Evolutionary conservation across 2,113 vertebrate species (phyloP), one percentile per base, ranked within the genome.

Genomic region (Diglossa brunneiventris): DNA sequence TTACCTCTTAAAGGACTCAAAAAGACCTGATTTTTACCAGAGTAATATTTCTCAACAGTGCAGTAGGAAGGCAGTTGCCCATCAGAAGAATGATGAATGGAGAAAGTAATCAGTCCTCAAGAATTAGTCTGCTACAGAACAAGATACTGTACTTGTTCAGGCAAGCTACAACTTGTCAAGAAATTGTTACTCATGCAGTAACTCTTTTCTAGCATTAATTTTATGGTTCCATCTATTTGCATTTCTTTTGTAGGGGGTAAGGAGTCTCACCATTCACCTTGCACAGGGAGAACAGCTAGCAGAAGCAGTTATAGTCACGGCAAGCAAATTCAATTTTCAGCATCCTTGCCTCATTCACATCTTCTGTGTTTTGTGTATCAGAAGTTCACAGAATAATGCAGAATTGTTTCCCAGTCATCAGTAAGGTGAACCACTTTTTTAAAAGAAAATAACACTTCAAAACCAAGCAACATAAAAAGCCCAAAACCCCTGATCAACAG

Each of bases 271-370:
- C 12, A 2, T 50, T 83, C 17, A 44, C 14, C 15, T 56, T 79
- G 37, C 22, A 9, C 0, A 0, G 5, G 27, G 44, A 27, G 8
- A 55, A 61, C 9, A 24, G 52, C 23, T 20, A 26, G 9, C 15
- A 55, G 18, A 42, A 72, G 21, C 21, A 62, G 47, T 55, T 53
- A 9, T 0, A 46, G 28, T 61, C 42, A 42, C 0, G 0, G 47
- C 39, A 83, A 28, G 26, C 1, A 1, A 41, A 81, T 62, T 18
- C n/a, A 14, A 49, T 78, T 78, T 78, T 59, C 27, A 81, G 3
- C 7, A 19, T 22, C 7, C 23, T 78, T 66, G 26, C 30, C 35
- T 72, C 61, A n/a, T 41, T 76, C 42, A 64, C 10, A 19, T 28
- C 46, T 82, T 92, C 27, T 44, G 23, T 79, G 17, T 53, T 31